phyloP scores from a whole-genome alignment of 2,797 vertebrate species.

The Acipenser oxyrinchus region DNA sequence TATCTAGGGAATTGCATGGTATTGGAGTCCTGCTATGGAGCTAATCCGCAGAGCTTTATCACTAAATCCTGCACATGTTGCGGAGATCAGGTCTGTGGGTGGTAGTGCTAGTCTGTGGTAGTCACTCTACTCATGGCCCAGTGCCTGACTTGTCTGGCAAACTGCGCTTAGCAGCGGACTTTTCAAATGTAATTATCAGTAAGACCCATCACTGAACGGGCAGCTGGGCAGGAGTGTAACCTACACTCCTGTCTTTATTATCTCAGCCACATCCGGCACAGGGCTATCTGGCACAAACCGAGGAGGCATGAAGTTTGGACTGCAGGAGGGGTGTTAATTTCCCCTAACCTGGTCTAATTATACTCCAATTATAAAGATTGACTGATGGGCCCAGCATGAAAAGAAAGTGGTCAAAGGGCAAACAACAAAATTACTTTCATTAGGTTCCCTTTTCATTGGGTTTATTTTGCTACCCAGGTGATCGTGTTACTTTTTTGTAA shows the following conservation, averaged over 20 bases:
- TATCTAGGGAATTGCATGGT: slow-evolving; percentile 34
- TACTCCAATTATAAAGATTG: neutral
- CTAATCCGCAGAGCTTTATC: slow-evolving; percentile 71
- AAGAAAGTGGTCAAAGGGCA: no score
- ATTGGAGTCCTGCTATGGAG: slow-evolving; percentile 51
- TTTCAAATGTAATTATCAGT: slow-evolving; percentile 52
- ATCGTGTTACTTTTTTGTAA: no score
- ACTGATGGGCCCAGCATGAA: neutral
- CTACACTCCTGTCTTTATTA: neutral
- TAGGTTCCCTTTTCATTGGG: no score
- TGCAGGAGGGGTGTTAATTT: neutral
- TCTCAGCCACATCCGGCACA: neutral
- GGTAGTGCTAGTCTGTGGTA: slow-evolving; percentile 72
- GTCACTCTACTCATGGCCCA: slow-evolving; percentile 56
- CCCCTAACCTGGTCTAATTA: neutral
- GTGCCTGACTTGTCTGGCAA: slow-evolving; percentile 59
- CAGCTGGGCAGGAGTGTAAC: neutral
- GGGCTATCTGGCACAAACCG: neutral
- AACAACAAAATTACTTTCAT: no score
- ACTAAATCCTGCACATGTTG: slow-evolving; percentile 70
- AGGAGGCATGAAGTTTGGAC: neutral
- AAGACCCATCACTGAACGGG: slow-evolving; percentile 27
- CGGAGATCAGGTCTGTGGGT: slow-evolving; percentile 69
- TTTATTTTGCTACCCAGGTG: no score
- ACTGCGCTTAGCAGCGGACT: slow-evolving; percentile 41